Base-by-base conservation (phyloP, 2,888 invertebrate genomes). In the Rotaria sp. region DNA sequence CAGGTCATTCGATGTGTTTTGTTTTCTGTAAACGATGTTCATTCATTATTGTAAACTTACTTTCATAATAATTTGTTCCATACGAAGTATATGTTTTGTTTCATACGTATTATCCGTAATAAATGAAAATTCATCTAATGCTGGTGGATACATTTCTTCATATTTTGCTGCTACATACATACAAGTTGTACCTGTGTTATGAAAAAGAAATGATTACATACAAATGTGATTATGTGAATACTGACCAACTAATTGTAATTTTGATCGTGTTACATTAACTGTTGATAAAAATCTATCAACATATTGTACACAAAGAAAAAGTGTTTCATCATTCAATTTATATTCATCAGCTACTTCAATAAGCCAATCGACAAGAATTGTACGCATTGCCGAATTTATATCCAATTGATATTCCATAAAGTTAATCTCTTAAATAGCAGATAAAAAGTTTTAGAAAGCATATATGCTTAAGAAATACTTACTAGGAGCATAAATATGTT, bases 141-240 rank as follows among this genome's bases (percentile, higher is more conserved):
- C 96, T 88, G 97, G 98, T 24, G 98, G 97, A 90, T 96, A 96
- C 88, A 98, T 96, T 92, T 98, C 98, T 92, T 98, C 98, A 90
- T 96, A 98, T 94, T 99, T 99, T 35, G 96, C 96, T 88, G 97
- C 97, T 90, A 97, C 94, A 90, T 97, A 96, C 93, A 98, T 95
- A 89, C 96, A 96, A 87, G 97, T 95, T 41, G 97, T 96, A 88
- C 98, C 98, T 88, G 38, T 21, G 10, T 7, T 24, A 52, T 5
- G 5, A 24, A 8, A 52, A 24, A 24, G 4, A 5, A 21, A 52
- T 24, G 1, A 24, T 52, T 7, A 2, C n/a, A 45, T 45, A 13
- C 50, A 4, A 50, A 13, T 50, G 13, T 50, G 1, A 18, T 15
- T 50, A 13, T 35, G 1, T 35, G 0, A 30, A 67, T 67, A 38